These are phyloP conservation scores for Andrena chrysosceles DNA, from an alignment of 2,888 invertebrate species.

Conservation along the genomic window DNA sequence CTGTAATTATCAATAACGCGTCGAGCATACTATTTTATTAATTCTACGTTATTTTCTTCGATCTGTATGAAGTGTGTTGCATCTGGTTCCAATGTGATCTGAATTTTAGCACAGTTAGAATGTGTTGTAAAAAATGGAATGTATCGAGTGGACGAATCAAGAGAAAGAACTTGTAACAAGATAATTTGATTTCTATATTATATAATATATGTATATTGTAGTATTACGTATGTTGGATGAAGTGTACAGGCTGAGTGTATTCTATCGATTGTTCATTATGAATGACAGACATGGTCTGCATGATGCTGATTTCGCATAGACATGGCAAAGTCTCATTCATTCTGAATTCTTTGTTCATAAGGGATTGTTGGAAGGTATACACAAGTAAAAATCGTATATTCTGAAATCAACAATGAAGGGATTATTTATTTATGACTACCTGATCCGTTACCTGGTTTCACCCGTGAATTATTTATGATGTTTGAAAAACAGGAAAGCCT, in stretches of 20 bases:
- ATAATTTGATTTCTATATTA: constrained; percentile 31
- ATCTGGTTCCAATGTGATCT: background rate
- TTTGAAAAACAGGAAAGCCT: too few species aligned
- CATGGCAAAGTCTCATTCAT: constrained; percentile 27
- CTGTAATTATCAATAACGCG: constrained; percentile 28
- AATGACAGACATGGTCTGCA: constrained; percentile 46
- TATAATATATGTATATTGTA: constrained; percentile 13
- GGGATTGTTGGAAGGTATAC: background rate
- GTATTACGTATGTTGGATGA: constrained; percentile 25
- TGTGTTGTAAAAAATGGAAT: background rate
- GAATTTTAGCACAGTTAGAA: background rate
- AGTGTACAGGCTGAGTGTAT: constrained; percentile 14
- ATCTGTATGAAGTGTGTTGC: background rate
- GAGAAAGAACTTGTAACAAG: background rate
- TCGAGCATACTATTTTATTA: constrained; percentile 11
- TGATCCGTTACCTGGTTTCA: too few species aligned
- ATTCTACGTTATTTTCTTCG: background rate
- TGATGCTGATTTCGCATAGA: constrained; percentile 65
- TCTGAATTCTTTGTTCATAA: constrained; percentile 28
- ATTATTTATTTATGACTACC: constrained; percentile 3
- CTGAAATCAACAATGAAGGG: background rate
- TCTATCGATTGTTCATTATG: constrained; percentile 22
- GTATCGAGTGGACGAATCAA: background rate
- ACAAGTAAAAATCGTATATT: background rate
- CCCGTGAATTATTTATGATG: too few species aligned